Percentiles rank a stretch among this genome's conserved stretches.
Conservation (phyloP, 2,113 vertebrate genomes). For the Choloepus hoffmanni region DNA sequence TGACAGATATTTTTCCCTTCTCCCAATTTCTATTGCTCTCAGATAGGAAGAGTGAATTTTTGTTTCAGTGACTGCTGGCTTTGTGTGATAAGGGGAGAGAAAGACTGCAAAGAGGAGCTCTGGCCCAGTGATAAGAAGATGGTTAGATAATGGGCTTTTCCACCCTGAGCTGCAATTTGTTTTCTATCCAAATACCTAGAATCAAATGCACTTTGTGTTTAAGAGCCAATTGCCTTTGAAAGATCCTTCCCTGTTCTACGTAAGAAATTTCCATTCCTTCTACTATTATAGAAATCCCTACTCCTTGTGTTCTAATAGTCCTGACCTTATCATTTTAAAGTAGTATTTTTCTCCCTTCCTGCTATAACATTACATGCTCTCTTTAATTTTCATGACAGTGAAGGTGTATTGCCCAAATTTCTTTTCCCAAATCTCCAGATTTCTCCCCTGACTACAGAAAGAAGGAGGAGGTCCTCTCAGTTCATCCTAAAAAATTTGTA, state of each 20-base stretch:
- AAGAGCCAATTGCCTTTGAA: no score
- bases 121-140: neutral
- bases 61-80: neutral
- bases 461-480: neutral
- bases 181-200: neutral
- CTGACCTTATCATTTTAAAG: neutral
- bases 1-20: neutral
- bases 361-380: neutral
- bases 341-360: neutral
- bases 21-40: neutral
- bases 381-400: neutral
- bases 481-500: neutral
- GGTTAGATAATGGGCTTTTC: neutral
- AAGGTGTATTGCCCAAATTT: neutral
- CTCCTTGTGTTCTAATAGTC: neutral
- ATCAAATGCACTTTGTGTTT: neutral
- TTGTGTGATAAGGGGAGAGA: neutral
- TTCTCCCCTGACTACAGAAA: neutral
- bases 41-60: neutral
- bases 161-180: neutral
- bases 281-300: neutral
- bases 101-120: neutral
- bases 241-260: no score
- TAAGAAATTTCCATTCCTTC: neutral
- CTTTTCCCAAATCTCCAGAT: neutral